Percentiles rank a stretch among this genome's conserved stretches.
These are phyloP conservation scores for Xenopus petersii DNA, from an alignment of 2,797 vertebrate species.

Conservation along the genomic window DNA sequence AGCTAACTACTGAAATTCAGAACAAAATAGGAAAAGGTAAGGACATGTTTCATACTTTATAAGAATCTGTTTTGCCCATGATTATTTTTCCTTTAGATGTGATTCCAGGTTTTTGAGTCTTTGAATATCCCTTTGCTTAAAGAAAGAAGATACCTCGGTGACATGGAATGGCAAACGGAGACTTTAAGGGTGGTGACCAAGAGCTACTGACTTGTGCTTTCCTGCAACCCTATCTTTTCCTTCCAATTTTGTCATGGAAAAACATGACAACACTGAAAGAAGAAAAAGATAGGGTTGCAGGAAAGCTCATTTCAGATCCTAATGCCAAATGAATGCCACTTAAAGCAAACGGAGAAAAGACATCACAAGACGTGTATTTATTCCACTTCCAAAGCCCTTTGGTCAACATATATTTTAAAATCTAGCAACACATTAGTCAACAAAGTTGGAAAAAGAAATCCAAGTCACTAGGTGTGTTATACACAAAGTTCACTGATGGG, in stretches of 20 bases:
- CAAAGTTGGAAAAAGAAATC: background rate
- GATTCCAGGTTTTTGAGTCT: background rate
- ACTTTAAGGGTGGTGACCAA: background rate
- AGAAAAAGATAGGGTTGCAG: background rate
- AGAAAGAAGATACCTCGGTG: background rate
- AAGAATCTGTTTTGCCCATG: too few species aligned
- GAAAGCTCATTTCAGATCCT: background rate
- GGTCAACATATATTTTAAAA: background rate
- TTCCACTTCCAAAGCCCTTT: too few species aligned
- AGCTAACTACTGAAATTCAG: too few species aligned
- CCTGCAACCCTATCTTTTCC: background rate
- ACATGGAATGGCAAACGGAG: too few species aligned
- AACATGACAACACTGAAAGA: background rate
- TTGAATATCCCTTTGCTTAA: background rate
- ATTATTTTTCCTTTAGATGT: too few species aligned
- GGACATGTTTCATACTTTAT: too few species aligned
- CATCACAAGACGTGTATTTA: background rate
- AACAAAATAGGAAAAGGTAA: too few species aligned
- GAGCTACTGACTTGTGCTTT: background rate
- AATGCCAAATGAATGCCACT: background rate
- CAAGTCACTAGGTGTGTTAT: background rate
- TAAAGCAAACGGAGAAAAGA: background rate
- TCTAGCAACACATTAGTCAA: conserved; percentile 10
- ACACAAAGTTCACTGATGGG: background rate
- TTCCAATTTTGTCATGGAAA: background rate